A percentile compares a stretch with the other conserved stretches of the same genome.
Evolutionary conservation across 1,140 invertebrate genomes (phyloP).

Genomic region (Mya arenaria): DNA sequence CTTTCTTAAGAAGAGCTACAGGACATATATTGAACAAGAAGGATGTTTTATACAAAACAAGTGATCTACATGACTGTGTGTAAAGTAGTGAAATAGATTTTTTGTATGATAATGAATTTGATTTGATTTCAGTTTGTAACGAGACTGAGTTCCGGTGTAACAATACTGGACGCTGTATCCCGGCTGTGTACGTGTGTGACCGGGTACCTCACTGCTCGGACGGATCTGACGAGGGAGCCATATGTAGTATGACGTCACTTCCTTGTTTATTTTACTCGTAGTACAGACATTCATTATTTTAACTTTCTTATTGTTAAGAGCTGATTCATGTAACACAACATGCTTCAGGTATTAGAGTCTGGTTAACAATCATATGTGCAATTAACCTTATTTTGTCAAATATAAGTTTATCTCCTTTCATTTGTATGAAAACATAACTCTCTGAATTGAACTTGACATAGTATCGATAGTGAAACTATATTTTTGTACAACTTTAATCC

Average conservation of each 20-base stretch:
- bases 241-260: constrained; percentile 77
- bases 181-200: constrained; percentile 88
- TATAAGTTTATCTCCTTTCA: not conserved
- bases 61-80: not conserved
- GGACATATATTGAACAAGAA: no score
- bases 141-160: constrained; percentile 67
- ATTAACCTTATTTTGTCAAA: not conserved
- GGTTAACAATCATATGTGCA: not conserved
- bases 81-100: not conserved
- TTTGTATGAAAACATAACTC: no score
- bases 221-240: constrained; percentile 85
- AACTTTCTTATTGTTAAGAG: not conserved
- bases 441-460: no score
- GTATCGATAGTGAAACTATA: no score
- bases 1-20: no score
- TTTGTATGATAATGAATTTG: no score
- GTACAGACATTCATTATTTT: not conserved
- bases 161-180: constrained; percentile 88
- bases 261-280: not conserved
- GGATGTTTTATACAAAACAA: not conserved
- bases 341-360: not conserved
- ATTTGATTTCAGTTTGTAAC: constrained; percentile 64
- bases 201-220: constrained; percentile 80
- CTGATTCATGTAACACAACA: not conserved
- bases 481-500: no score